Evolutionary conservation across 2,113 vertebrate species (phyloP).

Genomic region (Forbesichthys papilliferus): DNA sequence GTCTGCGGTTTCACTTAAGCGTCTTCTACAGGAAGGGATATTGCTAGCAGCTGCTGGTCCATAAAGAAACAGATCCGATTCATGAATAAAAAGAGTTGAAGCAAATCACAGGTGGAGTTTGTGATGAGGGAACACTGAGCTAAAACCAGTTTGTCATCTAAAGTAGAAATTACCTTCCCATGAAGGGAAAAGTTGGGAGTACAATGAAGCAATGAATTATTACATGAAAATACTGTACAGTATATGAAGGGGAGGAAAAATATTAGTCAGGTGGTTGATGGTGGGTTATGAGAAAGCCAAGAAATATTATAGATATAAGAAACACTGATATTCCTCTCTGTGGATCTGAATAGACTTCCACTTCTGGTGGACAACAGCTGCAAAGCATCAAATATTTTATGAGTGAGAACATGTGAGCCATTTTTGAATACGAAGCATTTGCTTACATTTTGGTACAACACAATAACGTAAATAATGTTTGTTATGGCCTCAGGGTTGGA

Average conservation of each 20-base stretch:
- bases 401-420: constrained; percentile 3
- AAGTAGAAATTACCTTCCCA: neutral
- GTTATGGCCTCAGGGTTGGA: no score
- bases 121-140: constrained; percentile 10
- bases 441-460: no score
- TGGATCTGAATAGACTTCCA: constrained; percentile 10
- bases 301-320: neutral
- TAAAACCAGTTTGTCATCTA: neutral
- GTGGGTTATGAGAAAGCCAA: constrained; percentile 4
- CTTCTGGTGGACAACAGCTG: constrained; percentile 41
- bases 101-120: neutral
- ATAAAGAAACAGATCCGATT: neutral
- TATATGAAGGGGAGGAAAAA: neutral
- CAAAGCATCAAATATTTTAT: constrained; percentile 23
- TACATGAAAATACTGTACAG: neutral
- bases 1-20: constrained; percentile 11
- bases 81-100: neutral
- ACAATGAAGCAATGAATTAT: neutral
- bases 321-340: constrained; percentile 1
- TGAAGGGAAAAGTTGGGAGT: neutral
- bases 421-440: no score
- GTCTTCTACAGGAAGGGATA: neutral
- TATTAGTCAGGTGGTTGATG: neutral
- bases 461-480: no score
- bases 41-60: constrained; percentile 12